Percentiles rank a stretch among this genome's conserved stretches.
Conservation (phyloP, 2,797 vertebrate genomes). For the Lacerta agilis region DNA sequence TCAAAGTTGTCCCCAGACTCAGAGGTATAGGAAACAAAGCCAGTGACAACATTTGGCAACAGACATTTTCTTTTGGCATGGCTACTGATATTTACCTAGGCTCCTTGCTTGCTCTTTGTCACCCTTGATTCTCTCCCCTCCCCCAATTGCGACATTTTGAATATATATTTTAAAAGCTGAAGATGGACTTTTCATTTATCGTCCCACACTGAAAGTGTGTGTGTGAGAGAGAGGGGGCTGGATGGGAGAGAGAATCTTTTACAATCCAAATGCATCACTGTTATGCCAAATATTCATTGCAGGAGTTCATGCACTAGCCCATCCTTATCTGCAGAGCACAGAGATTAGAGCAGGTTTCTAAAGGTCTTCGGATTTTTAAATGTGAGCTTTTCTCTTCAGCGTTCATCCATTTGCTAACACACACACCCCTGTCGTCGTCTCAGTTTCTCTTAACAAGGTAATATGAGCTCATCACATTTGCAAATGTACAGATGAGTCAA, state of each 20-base stretch:
- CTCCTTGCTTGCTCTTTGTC: slow-evolving; percentile 34
- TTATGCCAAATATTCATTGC: slow-evolving; percentile 63
- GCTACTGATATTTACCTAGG: slow-evolving; percentile 11
- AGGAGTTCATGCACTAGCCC: slow-evolving; percentile 50
- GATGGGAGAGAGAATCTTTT: slow-evolving; percentile 23
- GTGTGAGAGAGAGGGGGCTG: neutral
- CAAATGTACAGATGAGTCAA: neutral
- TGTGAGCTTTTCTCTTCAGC: slow-evolving; percentile 46
- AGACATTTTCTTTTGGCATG: slow-evolving; percentile 35
- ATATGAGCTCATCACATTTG: neutral
- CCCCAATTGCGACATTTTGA: neutral
- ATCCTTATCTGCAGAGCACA: slow-evolving; percentile 67
- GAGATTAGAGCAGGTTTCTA: slow-evolving; percentile 67
- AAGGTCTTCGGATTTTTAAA: slow-evolving; percentile 67
- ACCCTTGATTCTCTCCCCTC: slow-evolving; percentile 7
- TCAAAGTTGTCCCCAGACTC: slow-evolving; percentile 30
- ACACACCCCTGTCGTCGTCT: neutral
- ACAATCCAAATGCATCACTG: slow-evolving; percentile 60
- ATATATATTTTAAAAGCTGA: too few species aligned
- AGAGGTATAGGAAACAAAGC: slow-evolving; percentile 46
- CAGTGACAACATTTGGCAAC: slow-evolving; percentile 34
- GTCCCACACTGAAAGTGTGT: slow-evolving; percentile 44
- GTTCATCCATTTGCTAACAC: neutral
- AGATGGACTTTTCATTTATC: too few species aligned
- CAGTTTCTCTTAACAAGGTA: neutral